A percentile compares a stretch with the other conserved stretches of the same genome.
Evolutionary conservation across 2,888 invertebrate species (phyloP).

Genomic region (Nasonovia ribisnigri): DNA sequence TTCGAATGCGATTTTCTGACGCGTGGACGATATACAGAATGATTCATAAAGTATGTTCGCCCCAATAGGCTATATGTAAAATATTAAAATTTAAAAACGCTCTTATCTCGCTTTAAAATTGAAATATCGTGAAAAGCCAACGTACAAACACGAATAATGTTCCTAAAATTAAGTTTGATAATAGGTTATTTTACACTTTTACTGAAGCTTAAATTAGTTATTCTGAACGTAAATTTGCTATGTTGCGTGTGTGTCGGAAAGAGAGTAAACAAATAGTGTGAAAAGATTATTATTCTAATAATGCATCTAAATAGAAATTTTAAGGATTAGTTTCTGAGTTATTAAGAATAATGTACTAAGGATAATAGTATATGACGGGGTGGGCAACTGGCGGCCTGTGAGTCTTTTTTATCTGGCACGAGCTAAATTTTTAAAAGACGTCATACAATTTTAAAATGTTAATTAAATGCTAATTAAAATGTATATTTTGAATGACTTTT

Average conservation of each 20-base stretch:
- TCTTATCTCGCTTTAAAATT: neutral
- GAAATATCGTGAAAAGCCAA: neutral
- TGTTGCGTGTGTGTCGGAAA: no score
- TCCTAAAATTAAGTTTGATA: neutral
- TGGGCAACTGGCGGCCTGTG: no score
- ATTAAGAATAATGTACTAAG: neutral
- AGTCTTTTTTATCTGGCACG: no score
- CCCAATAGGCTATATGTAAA: neutral
- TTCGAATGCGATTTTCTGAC: conserved; percentile 8
- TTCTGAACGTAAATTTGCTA: no score
- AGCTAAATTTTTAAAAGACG: no score
- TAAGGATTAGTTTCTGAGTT: neutral
- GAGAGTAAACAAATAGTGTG: no score
- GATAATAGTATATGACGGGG: no score
- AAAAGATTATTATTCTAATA: no score
- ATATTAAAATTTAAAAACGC: neutral
- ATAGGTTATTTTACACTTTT: neutral
- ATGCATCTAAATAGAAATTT: no score
- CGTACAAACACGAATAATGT: neutral
- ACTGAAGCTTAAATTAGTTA: neutral
- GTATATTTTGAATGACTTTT: no score
- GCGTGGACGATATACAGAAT: neutral
- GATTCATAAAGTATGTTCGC: neutral
- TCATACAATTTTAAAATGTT: no score
- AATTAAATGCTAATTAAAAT: no score